Evolutionary conservation across 2,797 vertebrate genomes (phyloP).

Genomic region (Mus caroli): DNA sequence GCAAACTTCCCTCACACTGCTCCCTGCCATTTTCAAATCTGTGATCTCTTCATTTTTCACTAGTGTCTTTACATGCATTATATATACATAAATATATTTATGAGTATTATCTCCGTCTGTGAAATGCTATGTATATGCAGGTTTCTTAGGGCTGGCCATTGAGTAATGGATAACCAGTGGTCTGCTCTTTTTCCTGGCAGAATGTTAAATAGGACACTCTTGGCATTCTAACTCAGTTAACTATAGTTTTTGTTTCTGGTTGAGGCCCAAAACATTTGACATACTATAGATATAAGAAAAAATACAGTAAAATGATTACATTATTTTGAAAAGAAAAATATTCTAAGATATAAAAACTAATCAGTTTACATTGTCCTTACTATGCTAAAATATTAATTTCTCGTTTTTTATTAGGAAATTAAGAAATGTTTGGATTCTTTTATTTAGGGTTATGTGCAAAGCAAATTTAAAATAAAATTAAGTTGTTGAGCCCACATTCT

Average conservation of each 20-base stretch:
- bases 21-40: not conserved
- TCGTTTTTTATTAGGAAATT: not conserved
- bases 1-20: not conserved
- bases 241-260: not conserved
- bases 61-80: not conserved
- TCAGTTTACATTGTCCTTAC: not conserved
- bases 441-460: not conserved
- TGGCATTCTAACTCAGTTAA: not conserved
- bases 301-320: not conserved
- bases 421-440: slow-evolving; percentile 48
- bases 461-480: slow-evolving; percentile 21
- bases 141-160: not conserved
- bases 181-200: not conserved
- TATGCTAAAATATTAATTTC: not conserved
- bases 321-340: slow-evolving; percentile 37
- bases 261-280: not conserved
- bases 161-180: not conserved
- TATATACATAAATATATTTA: not conserved
- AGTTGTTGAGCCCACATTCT: not conserved
- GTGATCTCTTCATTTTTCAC: not conserved
- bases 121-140: not conserved
- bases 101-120: not conserved
- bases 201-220: not conserved
- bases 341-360: not conserved
- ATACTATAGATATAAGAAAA: not conserved